A percentile compares a stretch with the other conserved stretches of the same genome.
These are phyloP conservation scores for Rhincodon typus DNA, from an alignment of 2,797 vertebrate genomes.

Conservation along the genomic window DNA sequence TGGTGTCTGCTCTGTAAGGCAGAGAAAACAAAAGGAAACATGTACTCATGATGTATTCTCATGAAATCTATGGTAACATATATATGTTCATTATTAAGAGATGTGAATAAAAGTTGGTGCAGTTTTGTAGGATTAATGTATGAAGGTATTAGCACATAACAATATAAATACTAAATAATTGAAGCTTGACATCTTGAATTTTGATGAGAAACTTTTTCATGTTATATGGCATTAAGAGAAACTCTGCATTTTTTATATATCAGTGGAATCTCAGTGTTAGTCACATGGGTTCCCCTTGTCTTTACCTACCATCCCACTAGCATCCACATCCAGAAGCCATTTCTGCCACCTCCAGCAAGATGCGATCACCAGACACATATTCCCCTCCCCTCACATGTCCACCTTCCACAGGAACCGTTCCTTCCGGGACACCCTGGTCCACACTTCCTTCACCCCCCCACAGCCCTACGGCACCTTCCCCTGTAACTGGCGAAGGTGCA, in stretches of 20 bases:
- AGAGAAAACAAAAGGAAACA: neutral
- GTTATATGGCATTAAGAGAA: constrained; percentile 18
- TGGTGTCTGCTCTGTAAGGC: neutral
- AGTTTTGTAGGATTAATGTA: neutral
- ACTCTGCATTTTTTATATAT: neutral
- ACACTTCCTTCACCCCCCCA: no score
- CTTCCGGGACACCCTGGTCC: no score
- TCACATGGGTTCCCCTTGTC: no score
- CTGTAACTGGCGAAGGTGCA: no score
- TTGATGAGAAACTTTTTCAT: neutral
- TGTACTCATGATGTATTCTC: neutral
- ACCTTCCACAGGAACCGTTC: no score
- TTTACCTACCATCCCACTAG: no score
- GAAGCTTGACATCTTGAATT: neutral
- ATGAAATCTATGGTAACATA: neutral
- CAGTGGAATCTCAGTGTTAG: no score
- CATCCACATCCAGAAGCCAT: no score
- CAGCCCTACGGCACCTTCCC: no score
- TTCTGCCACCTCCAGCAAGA: no score
- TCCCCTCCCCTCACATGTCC: no score
- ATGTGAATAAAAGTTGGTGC: neutral
- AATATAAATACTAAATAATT: neutral
- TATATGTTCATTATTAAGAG: neutral
- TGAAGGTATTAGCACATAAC: neutral
- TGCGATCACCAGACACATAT: no score